phyloP scores from a whole-genome alignment of 2,797 vertebrate genomes.

The Prionace glauca region DNA sequence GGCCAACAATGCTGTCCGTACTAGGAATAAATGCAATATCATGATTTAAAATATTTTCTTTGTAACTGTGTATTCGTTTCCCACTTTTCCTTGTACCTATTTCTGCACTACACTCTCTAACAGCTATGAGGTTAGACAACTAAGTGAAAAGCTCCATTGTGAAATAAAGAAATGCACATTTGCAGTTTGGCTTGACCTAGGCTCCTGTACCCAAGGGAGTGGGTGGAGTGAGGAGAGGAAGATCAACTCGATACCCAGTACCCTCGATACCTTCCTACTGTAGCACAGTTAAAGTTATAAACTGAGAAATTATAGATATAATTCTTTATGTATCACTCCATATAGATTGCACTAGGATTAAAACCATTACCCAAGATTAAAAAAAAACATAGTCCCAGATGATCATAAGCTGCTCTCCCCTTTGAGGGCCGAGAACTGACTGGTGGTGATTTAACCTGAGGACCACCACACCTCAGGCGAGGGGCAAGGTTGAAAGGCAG shows the following conservation, averaged over 20 bases:
- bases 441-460: too few relatives aligned
- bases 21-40: constrained; percentile 59
- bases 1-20: constrained; percentile 89
- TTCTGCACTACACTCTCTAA: too few relatives aligned
- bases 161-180: background rate
- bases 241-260: too few relatives aligned
- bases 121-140: background rate
- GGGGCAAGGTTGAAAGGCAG: too few relatives aligned
- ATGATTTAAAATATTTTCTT: background rate
- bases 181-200: background rate
- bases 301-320: background rate
- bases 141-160: background rate
- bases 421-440: too few relatives aligned
- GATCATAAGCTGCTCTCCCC: too few relatives aligned
- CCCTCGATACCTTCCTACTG: background rate
- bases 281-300: background rate
- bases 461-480: too few relatives aligned
- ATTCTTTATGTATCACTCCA: too few relatives aligned
- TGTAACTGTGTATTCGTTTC: background rate
- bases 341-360: background rate
- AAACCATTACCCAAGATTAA: background rate
- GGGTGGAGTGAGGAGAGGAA: background rate
- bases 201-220: background rate
- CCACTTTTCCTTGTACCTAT: background rate
- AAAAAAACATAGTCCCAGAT: too few relatives aligned